Evolutionary conservation across 2,797 vertebrate genomes (phyloP), one percentile per base, ranked within the genome.

Genomic region (Helostoma temminkii): DNA sequence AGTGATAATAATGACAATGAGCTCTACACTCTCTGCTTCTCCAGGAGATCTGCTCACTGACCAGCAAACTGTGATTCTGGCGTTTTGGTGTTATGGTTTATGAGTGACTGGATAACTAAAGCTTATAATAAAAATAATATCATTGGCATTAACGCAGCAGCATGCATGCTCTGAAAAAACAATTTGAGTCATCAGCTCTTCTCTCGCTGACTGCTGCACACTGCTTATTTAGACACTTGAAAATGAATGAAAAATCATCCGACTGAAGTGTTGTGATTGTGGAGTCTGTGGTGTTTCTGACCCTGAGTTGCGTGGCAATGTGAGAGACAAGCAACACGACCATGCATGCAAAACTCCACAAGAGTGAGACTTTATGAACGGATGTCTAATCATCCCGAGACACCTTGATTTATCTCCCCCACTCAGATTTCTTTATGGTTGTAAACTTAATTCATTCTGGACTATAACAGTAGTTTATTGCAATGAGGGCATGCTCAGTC

Each of bases 391-490:
- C 83, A 56, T 74, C 69, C 70, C 26, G 37, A 71, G 28, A 74
- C 46, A 56, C 63, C 36, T 48, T 78, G 69, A 90, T 88, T 89
- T 81, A 90, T 88, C 63, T 16, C 22, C 15, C 43, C 69, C 69
- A 78, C 78, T 88, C 52, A 54, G 43, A 80, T 71, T 82, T 70
- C 26, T 92, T 91, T 80, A 88, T 83, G 73, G 72, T 71, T 74
- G 87, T 88, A 76, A 85, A 81, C 22, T 48, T 88, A 68, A 91
- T 93, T 88, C 88, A 85, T 88, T 76, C 76, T 26, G 57, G 74
- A 87, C 82, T 68, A 83, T 92, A 88, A 91, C 82, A 83, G 77
- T 89, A 81, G 80, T 91, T 92, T 87, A 91, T 83, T 52, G 55
- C 78, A 74, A 64, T 39, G 32, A 81, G 73, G 47, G 66, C 67